phyloP scores from a whole-genome alignment of 2,888 invertebrate genomes.

The Leptura quadrifasciata region DNA sequence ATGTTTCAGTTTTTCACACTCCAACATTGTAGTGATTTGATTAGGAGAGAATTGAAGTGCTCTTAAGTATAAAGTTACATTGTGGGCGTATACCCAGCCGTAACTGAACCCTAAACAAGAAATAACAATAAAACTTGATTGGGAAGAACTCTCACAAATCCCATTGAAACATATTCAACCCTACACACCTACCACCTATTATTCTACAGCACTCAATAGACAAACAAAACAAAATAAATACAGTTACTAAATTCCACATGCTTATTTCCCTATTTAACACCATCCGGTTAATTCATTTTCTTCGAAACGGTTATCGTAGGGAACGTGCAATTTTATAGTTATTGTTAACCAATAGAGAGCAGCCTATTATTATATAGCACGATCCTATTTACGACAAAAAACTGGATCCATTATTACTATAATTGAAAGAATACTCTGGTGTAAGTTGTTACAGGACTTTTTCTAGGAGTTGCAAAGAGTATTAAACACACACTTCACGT shows the following conservation, averaged over 20 bases:
- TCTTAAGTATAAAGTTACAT: background rate
- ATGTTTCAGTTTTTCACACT: background rate
- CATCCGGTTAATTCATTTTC: conserved; percentile 15
- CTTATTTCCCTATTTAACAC: background rate
- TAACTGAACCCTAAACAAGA: conserved; percentile 7
- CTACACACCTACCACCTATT: conserved; percentile 1
- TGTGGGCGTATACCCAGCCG: background rate
- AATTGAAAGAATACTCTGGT: conserved; percentile 8
- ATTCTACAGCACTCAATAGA: background rate
- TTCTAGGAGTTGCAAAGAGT: conserved; percentile 3
- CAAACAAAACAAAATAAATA: conserved; percentile 21
- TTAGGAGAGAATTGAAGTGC: background rate
- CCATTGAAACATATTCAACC: background rate
- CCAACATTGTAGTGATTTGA: background rate
- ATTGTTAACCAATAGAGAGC: conserved; percentile 10
- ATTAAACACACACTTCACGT: conserved; percentile 22
- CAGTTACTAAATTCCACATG: conserved; percentile 18
- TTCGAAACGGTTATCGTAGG: background rate
- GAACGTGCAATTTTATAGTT: conserved; percentile 15
- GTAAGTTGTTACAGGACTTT: background rate
- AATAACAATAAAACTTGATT: conserved; percentile 7
- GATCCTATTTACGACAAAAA: background rate
- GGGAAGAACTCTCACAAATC: conserved; percentile 7
- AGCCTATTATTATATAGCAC: conserved; percentile 17
- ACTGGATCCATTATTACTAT: conserved; percentile 22